These are phyloP conservation scores for Apodemia mormo DNA, from an alignment of 2,888 invertebrate species.

Conservation along the genomic window DNA sequence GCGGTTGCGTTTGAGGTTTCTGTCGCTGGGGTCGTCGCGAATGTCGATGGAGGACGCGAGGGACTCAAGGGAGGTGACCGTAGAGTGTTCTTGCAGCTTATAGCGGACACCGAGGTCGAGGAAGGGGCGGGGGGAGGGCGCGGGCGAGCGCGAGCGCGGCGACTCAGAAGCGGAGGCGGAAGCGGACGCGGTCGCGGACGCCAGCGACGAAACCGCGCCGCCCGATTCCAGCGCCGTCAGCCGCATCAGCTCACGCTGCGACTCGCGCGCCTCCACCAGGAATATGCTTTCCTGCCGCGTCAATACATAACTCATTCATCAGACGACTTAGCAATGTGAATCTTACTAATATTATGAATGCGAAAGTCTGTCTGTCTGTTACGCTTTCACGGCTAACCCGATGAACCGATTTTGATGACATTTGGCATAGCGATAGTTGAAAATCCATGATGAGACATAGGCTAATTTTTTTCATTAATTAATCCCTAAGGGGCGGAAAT, in stretches of 20 bases:
- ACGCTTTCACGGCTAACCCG: too few species aligned
- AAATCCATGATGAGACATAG: too few species aligned
- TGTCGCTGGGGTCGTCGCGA: constrained; percentile 47
- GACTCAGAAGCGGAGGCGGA: constrained; percentile 38
- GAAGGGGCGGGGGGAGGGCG: constrained; percentile 42
- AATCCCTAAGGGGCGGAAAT: too few species aligned
- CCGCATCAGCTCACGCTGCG: constrained; percentile 83
- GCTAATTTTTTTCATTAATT: too few species aligned
- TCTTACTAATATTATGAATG: too few species aligned
- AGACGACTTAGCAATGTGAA: too few species aligned
- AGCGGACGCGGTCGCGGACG: constrained; percentile 39
- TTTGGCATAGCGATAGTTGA: too few species aligned
- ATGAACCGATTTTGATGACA: too few species aligned
- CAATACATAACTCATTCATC: constrained; percentile 6
- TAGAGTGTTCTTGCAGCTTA: constrained; percentile 55
- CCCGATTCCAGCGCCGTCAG: constrained; percentile 52
- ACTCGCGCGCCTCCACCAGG: constrained; percentile 89
- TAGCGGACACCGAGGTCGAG: constrained; percentile 56
- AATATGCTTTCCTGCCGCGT: constrained; percentile 88
- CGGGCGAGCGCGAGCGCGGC: constrained; percentile 30
- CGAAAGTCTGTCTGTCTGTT: too few species aligned
- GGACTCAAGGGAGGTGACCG: constrained; percentile 82
- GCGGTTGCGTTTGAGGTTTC: constrained; percentile 53
- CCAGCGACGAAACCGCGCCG: constrained; percentile 34
- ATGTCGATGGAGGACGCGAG: constrained; percentile 65